A percentile compares a stretch with the other conserved stretches of the same genome.
Conservation (phyloP, 1,140 invertebrate genomes). For the Drosophila sp. region DNA sequence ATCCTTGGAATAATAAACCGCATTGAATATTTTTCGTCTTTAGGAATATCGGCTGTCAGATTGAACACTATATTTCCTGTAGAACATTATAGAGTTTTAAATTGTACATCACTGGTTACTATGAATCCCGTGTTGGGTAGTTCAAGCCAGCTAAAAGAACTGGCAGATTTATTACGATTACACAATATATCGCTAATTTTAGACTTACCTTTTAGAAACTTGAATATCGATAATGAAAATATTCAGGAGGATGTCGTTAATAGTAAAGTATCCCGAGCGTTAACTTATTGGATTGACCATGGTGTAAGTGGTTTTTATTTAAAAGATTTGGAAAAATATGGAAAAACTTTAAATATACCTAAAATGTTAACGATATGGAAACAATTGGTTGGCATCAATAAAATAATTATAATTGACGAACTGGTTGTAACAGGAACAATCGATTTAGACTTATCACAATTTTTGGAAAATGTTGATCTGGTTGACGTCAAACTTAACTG, state of each 20-base stretch:
- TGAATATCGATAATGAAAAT: constrained; percentile 2
- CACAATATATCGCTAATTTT: constrained; percentile 89
- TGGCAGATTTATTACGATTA: constrained; percentile 86
- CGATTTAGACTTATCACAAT: constrained; percentile 79
- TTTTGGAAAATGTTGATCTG: constrained; percentile 88
- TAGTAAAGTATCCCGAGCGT: constrained; percentile 83
- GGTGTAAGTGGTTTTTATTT: constrained; percentile 92
- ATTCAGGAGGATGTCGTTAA: neutral
- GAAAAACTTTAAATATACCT: constrained; percentile 83
- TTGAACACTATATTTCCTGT: constrained; percentile 89
- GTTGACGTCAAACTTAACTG: constrained; percentile 88
- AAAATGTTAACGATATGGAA: constrained; percentile 87
- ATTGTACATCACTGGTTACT: constrained; percentile 86
- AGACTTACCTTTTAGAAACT: constrained; percentile 87
- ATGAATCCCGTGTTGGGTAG: constrained; percentile 87
- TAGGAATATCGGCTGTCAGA: constrained; percentile 88
- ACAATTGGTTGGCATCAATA: constrained; percentile 85
- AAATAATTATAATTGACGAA: constrained; percentile 88
- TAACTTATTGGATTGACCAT: constrained; percentile 87
- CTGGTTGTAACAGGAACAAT: constrained; percentile 84
- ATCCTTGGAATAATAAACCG: constrained; percentile 87
- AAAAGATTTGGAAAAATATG: constrained; percentile 86
- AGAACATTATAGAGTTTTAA: constrained; percentile 88
- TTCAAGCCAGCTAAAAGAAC: constrained; percentile 86
- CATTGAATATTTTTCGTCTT: constrained; percentile 85